A percentile compares a stretch with the other conserved stretches of the same genome.
Evolutionary conservation across 35 echinoderm and acorn worm species (phyloP).

Genomic region (Apostichopus japonicus): DNA sequence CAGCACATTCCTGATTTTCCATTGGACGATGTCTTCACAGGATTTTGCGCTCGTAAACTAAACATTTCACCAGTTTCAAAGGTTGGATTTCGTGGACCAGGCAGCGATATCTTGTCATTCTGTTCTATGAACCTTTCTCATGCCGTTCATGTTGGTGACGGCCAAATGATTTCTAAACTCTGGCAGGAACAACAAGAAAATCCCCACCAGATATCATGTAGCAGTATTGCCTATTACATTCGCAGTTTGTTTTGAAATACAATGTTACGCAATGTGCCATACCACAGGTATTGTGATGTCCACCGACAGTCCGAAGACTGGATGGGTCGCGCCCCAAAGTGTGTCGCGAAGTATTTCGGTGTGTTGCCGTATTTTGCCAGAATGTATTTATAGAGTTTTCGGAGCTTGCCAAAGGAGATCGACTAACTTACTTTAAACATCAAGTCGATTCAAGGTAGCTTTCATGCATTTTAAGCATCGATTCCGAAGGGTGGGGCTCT

Average conservation of each 20-base stretch:
- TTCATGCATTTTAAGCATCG: no score
- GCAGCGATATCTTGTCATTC: slow-evolving; percentile 9
- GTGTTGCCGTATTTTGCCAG: no score
- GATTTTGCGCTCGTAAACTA: slow-evolving; percentile 19
- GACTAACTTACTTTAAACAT: no score
- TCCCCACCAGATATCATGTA: not conserved
- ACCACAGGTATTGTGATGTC: no score
- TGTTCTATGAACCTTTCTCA: slow-evolving; percentile 36
- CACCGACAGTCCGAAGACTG: no score
- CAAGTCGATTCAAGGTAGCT: no score
- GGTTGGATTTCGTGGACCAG: slow-evolving; percentile 23
- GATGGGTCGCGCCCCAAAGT: no score
- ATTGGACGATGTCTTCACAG: slow-evolving; percentile 36
- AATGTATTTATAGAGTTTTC: no score
- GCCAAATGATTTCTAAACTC: not conserved
- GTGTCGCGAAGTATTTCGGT: no score
- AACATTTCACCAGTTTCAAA: slow-evolving; percentile 7
- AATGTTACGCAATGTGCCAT: no score
- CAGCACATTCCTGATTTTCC: slow-evolving; percentile 3
- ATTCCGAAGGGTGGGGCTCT: no score
- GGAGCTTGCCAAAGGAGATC: no score
- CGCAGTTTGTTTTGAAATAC: slow-evolving; percentile 7
- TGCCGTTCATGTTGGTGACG: slow-evolving; percentile 10
- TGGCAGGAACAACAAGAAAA: slow-evolving; percentile 43
- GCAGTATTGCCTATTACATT: slow-evolving; percentile 26